These are phyloP conservation scores for Onchidella celtica DNA, from an alignment of 2,888 invertebrate species.

Conservation along the genomic window DNA sequence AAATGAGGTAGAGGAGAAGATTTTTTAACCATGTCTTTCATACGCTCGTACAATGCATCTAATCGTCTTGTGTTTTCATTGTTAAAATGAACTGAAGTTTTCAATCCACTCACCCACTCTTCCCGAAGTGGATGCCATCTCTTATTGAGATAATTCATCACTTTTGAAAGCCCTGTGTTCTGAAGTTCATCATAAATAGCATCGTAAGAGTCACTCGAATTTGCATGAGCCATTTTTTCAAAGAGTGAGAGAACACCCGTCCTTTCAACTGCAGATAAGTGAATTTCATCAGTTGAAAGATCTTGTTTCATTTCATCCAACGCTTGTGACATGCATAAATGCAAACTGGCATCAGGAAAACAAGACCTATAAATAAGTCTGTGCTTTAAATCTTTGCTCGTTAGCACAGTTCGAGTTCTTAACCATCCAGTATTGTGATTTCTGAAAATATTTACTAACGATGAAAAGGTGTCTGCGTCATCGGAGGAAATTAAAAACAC, in stretches of 20 bases:
- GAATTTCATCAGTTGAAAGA: background rate
- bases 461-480: slow-evolving; percentile 16
- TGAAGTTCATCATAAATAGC: slow-evolving; percentile 31
- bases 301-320: slow-evolving; percentile 32
- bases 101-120: slow-evolving; percentile 36
- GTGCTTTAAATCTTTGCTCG: slow-evolving; percentile 22
- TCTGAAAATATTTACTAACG: slow-evolving; percentile 18
- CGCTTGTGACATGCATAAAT: slow-evolving; percentile 20
- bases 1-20: slow-evolving; percentile 32
- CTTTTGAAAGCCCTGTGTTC: slow-evolving; percentile 27
- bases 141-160: slow-evolving; percentile 33
- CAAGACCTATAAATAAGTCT: slow-evolving; percentile 17
- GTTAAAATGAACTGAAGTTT: slow-evolving; percentile 30
- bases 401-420: slow-evolving; percentile 25
- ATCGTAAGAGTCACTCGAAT: slow-evolving; percentile 4
- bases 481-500: slow-evolving; percentile 18
- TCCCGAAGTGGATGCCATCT: slow-evolving; percentile 32
- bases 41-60: slow-evolving; percentile 7
- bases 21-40: slow-evolving; percentile 32
- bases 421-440: slow-evolving; percentile 34
- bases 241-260: slow-evolving; percentile 14
- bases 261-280: slow-evolving; percentile 11
- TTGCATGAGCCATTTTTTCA: slow-evolving; percentile 23
- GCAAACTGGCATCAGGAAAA: slow-evolving; percentile 41
- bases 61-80: slow-evolving; percentile 24